Conservation (phyloP, 2,797 vertebrate species). For the Amblyopsis hoosieri region DNA sequence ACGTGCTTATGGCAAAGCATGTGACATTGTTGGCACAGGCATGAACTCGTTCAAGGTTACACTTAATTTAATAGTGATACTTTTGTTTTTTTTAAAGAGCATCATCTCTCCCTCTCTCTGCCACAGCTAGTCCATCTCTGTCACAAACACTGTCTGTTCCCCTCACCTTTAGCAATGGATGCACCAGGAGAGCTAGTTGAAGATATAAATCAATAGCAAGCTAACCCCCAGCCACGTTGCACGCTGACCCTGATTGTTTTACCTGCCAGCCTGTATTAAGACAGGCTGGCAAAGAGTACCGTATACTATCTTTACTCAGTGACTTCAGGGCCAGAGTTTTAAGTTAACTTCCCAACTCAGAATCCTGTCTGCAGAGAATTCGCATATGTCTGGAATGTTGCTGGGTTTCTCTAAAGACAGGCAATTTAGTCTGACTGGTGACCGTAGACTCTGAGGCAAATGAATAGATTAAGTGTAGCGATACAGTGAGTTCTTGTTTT, state of each 20-base stretch:
- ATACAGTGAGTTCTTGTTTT: slow-evolving; percentile 17
- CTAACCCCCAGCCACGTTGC: slow-evolving; percentile 40
- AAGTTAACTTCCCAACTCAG: no score
- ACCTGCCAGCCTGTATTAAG: slow-evolving; percentile 55
- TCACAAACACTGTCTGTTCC: slow-evolving; percentile 62
- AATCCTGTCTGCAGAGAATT: no score
- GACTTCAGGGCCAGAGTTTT: no score
- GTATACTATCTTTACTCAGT: slow-evolving; percentile 32
- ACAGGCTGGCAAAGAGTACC: slow-evolving; percentile 48
- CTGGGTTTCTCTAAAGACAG: no score
- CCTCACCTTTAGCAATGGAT: slow-evolving; percentile 71
- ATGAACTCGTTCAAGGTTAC: slow-evolving; percentile 72
- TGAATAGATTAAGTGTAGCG: neutral
- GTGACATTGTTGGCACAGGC: slow-evolving; percentile 60
- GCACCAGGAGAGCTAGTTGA: slow-evolving; percentile 64
- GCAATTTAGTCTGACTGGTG: no score
- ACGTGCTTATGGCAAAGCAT: slow-evolving; percentile 50
- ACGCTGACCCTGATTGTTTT: slow-evolving; percentile 53
- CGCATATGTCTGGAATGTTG: no score
- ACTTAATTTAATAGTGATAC: slow-evolving; percentile 75
- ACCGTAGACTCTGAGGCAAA: slow-evolving; percentile 19
- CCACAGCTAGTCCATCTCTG: slow-evolving; percentile 71
- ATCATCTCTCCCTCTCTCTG: slow-evolving; percentile 61
- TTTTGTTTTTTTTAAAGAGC: slow-evolving; percentile 72
- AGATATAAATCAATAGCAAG: slow-evolving; percentile 72